Conservation (phyloP, 2,888 invertebrate species). For the Apamea monoglypha region DNA sequence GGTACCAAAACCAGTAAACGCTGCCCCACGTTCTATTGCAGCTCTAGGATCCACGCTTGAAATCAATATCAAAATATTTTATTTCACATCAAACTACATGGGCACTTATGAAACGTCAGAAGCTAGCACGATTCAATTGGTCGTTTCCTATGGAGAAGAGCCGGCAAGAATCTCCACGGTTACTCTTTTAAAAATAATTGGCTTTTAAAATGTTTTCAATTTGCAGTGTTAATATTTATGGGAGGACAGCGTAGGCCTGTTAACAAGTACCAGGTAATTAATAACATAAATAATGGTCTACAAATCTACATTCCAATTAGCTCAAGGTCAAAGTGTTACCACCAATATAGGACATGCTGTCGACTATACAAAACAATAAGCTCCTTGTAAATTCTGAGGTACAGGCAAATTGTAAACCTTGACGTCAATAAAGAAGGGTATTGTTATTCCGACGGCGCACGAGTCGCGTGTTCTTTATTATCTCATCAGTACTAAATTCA, state of each 20-base stretch:
- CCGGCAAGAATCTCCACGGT: no score
- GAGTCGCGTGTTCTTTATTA: slow-evolving; percentile 22
- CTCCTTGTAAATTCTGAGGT: neutral
- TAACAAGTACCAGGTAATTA: neutral
- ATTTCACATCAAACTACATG: neutral
- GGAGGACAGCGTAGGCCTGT: neutral
- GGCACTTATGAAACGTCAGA: neutral
- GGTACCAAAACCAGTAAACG: neutral
- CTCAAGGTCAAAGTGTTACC: neutral
- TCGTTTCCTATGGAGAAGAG: neutral
- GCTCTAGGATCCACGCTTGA: neutral
- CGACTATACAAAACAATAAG: neutral
- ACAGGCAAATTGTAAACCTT: neutral
- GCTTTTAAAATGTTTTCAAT: neutral
- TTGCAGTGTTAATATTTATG: neutral
- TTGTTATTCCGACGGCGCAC: neutral
- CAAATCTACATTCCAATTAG: neutral
- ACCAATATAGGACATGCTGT: neutral
- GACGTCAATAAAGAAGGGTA: neutral
- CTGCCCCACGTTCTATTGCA: neutral
- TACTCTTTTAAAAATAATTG: no score
- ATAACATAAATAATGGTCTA: neutral
- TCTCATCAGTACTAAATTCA: slow-evolving; percentile 42
- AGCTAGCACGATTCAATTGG: neutral
- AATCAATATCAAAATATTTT: no score